Conservation (phyloP, 2,797 vertebrate genomes). For the Rhinoraja longicauda region DNA sequence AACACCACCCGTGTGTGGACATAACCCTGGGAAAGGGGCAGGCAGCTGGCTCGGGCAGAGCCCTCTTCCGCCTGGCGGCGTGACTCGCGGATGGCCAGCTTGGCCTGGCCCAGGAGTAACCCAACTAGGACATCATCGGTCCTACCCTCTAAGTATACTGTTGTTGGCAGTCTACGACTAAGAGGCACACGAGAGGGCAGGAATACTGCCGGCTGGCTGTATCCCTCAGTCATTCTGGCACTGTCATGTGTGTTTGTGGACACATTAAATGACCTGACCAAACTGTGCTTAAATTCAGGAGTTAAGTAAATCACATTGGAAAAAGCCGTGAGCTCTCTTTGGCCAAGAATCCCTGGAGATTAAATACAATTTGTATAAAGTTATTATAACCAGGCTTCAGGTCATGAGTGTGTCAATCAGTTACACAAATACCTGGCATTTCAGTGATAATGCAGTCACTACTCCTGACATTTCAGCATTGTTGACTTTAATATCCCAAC, state of each 20-base stretch:
- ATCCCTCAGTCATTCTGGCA: neutral
- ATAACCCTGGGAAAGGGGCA: too few relatives aligned
- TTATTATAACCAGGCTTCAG: neutral
- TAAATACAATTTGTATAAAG: neutral
- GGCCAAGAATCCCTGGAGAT: neutral
- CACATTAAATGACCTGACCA: neutral
- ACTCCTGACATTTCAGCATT: neutral
- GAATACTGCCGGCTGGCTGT: too few relatives aligned
- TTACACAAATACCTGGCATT: neutral
- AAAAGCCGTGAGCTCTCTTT: neutral
- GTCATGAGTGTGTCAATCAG: neutral
- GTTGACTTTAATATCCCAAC: neutral
- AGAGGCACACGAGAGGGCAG: too few relatives aligned
- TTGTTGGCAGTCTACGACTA: too few relatives aligned
- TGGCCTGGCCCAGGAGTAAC: too few relatives aligned
- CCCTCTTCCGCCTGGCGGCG: too few relatives aligned
- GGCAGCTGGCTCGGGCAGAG: too few relatives aligned
- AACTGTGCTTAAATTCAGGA: neutral
- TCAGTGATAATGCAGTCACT: neutral
- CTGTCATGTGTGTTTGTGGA: neutral
- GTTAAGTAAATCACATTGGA: neutral
- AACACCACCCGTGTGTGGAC: too few relatives aligned
- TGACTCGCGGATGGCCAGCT: too few relatives aligned
- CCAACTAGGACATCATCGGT: too few relatives aligned
- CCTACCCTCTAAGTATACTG: too few relatives aligned